Evolutionary conservation across 2,888 invertebrate genomes (phyloP), one percentile per base, ranked within the genome.

Genomic region (Leptopterna dolabrata): DNA sequence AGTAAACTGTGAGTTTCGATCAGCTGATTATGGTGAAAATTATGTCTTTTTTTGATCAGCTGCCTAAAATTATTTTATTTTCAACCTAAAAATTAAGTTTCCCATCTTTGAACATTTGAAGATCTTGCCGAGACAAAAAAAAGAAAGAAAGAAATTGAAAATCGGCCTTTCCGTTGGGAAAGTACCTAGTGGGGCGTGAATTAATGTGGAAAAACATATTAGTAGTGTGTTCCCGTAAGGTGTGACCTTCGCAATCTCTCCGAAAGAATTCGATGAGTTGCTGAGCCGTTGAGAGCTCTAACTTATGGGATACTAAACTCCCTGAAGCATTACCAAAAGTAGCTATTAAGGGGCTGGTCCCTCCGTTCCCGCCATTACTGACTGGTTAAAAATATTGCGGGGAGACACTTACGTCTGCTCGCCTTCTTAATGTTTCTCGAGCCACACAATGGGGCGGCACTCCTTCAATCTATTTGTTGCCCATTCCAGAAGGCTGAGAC

Each of bases 351-450:
- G n/a, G 63, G 19, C 27, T 63, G 63, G 63, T 24, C 63, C 63
- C 63, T 63, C 63, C 63, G 24, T 19, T 55, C 63, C 24, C 63
- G 9, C 19, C 63, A 63, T 63, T 63, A 63, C 63, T 24, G 63
- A 63, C 63, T 63, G 63, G 63, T 63, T 63, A 63, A 63, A 63
- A 63, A 63, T 63, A 63, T 63, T 63, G 63, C 63, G 63, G 63
- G 19, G 63, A 63, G 63, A 63, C 63, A 63, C 63, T 63, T 63
- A 63, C 63, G 63, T 63, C 63, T 63, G 63, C 19, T 63, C 63
- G 63, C 63, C 63, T 63, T 63, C 63, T 63, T 63, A 63, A 63
- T 63, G 63, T 63, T 63, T 63, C 63, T 63, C 24, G 63, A 19
- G 63, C 63, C 63, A 63, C 63, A 63, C 63, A 63, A 63, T 63